These are phyloP conservation scores for Stigmatopora argus DNA, from an alignment of 2,113 vertebrate species.

Conservation along the genomic window DNA sequence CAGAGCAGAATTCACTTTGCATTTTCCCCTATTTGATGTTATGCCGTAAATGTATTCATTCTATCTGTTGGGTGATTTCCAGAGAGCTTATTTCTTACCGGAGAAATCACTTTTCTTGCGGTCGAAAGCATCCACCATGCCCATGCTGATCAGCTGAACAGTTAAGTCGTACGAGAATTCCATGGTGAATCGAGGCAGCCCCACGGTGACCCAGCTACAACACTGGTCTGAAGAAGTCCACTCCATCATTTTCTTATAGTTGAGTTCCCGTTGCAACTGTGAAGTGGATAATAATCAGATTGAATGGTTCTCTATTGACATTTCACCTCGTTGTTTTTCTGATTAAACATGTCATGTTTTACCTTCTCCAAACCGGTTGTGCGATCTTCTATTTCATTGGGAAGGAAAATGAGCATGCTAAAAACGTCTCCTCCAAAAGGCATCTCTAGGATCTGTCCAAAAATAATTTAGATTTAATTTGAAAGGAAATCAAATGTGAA, in stretches of 20 bases:
- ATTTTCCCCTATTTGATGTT: too few relatives aligned
- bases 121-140: constrained; percentile 72
- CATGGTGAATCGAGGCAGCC: constrained; percentile 72
- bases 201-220: constrained; percentile 61
- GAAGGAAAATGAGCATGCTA: constrained; percentile 85
- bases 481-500: background rate
- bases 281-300: background rate
- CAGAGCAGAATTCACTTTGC: background rate
- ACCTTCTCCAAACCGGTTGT: constrained; percentile 83
- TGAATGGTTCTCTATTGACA: background rate
- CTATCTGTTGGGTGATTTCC: too few relatives aligned
- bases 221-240: constrained; percentile 64
- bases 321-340: background rate
- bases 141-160: constrained; percentile 64
- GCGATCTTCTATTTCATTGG: constrained; percentile 75
- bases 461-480: background rate
- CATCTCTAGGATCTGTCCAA: constrained; percentile 75
- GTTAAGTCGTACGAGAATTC: constrained; percentile 68
- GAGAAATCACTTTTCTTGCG: constrained; percentile 64
- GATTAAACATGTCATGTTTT: background rate
- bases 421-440: constrained; percentile 80
- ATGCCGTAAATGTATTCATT: too few relatives aligned
- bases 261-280: constrained; percentile 71
- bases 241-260: constrained; percentile 62
- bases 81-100: constrained; percentile 29